Conservation (phyloP, 2,797 vertebrate genomes). For the Tragopan temminckii region DNA sequence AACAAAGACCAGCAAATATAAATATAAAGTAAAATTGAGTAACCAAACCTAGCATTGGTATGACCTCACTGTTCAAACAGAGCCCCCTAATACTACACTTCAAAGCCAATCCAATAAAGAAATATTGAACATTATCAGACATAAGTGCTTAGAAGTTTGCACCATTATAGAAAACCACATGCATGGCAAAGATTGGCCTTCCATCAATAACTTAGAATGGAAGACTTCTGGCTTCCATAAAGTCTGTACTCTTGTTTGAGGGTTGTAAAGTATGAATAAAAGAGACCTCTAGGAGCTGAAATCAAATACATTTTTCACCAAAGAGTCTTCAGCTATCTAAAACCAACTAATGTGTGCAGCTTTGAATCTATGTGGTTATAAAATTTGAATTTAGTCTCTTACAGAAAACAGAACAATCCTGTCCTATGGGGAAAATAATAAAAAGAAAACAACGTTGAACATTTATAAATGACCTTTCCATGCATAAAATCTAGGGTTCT, state of each 20-base stretch:
- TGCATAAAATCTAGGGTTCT: constrained; percentile 74
- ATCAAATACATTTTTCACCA: constrained; percentile 34
- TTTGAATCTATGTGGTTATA: constrained; percentile 18
- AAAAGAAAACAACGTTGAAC: constrained; percentile 47
- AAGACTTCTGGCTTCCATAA: not conserved
- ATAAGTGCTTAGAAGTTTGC: constrained; percentile 12
- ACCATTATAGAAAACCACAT: constrained; percentile 48
- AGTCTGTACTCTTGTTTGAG: not conserved
- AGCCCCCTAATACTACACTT: not conserved
- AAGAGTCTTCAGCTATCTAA: constrained; percentile 18
- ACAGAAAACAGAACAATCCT: constrained; percentile 20
- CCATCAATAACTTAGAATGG: constrained; percentile 37
- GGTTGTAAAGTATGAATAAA: not conserved
- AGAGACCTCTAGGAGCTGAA: constrained; percentile 10
- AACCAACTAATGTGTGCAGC: constrained; percentile 42
- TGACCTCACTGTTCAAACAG: constrained; percentile 13
- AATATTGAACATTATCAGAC: constrained; percentile 6
- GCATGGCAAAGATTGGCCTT: constrained; percentile 33
- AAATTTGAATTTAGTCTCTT: constrained; percentile 34
- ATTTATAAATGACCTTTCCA: constrained; percentile 75
- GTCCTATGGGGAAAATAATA: constrained; percentile 50
- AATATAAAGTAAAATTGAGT: constrained; percentile 35
- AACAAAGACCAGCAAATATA: constrained; percentile 13
- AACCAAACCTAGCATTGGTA: constrained; percentile 27
- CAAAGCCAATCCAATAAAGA: constrained; percentile 40